Base-by-base conservation (phyloP, 2,797 vertebrate genomes). In the Enteromius argenteus region DNA sequence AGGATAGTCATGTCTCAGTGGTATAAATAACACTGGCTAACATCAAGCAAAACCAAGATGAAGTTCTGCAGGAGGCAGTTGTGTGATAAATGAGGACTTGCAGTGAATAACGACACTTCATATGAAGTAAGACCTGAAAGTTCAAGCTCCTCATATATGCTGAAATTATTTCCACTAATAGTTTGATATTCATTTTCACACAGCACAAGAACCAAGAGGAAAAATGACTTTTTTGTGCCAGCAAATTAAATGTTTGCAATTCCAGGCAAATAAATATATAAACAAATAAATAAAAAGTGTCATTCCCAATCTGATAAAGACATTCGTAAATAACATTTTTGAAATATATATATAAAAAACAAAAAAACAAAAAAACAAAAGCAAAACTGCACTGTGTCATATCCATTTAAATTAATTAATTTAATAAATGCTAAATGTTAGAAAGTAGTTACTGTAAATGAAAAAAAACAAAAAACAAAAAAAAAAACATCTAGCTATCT, bases 11-110 rank as follows among this genome's bases (percentile, higher is more conserved):
- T 46, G 10, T 42, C 68, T 35, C 30, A 49, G 69, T 80, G 49
- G 32, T 76, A 74, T 42, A 83, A 67, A 81, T 74, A 39, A 11
- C 37, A 46, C 7, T 77, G 42, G 80, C 11, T 73, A 60, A 23
- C 56, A 49, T 51, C 56, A 35, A 64, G 56, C 35, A 81, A 44
- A 35, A 78, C 82, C n/a, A 62, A 73, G 58, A 64, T 64, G 80
- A 83, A 88, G 75, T 66, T 86, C 73, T 49, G 80, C 39, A 81
- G 80, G 72, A 72, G 60, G 5, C 9, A 44, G 6, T 46, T 19
- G 19, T 83, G 84, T 91, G 91, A 92, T 92, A 88, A 90, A 92
- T 92, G 51, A 84, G 78, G 67, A 35, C 68, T 69, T 60, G 14
- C 69, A 49, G 69, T 64, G 49, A 67, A 81, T 72, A 67, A 23